Evolutionary conservation across 2,113 vertebrate species (phyloP).

Genomic region (Parus major): DNA sequence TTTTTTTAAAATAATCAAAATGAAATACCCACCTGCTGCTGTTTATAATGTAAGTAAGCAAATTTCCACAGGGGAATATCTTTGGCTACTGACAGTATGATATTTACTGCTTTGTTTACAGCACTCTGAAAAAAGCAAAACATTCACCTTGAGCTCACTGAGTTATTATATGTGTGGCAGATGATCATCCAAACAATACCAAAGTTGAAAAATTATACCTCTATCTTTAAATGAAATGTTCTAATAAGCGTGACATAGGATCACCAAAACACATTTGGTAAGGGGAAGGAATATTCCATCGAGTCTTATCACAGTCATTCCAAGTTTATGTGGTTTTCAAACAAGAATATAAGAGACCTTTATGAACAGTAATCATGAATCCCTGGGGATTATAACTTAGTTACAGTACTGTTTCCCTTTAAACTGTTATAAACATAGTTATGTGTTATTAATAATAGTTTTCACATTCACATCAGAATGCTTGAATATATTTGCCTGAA

Average conservation of each 20-base stretch:
- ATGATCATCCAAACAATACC: neutral
- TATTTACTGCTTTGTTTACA: conserved; percentile 77
- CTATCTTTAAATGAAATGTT: neutral
- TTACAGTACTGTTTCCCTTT: neutral
- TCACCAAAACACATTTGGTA: neutral
- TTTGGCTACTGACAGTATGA: conserved; percentile 72
- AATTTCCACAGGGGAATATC: conserved; percentile 81
- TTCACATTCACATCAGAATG: neutral
- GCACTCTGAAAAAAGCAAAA: conserved; percentile 66
- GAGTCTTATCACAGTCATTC: neutral
- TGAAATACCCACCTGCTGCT: conserved; percentile 69
- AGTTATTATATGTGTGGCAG: neutral
- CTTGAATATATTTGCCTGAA: neutral
- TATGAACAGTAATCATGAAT: neutral
- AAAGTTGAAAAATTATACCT: neutral
- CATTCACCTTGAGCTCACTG: neutral
- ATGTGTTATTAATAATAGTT: neutral
- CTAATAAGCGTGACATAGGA: neutral
- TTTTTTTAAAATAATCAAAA: neutral
- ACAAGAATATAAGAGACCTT: neutral
- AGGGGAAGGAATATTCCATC: neutral
- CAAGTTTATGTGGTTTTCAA: neutral
- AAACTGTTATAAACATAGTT: neutral
- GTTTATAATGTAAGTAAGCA: conserved; percentile 75
- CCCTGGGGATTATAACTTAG: neutral